These are phyloP conservation scores for Propsilocerus akamusi DNA, from an alignment of 1,140 invertebrate species.

Conservation along the genomic window DNA sequence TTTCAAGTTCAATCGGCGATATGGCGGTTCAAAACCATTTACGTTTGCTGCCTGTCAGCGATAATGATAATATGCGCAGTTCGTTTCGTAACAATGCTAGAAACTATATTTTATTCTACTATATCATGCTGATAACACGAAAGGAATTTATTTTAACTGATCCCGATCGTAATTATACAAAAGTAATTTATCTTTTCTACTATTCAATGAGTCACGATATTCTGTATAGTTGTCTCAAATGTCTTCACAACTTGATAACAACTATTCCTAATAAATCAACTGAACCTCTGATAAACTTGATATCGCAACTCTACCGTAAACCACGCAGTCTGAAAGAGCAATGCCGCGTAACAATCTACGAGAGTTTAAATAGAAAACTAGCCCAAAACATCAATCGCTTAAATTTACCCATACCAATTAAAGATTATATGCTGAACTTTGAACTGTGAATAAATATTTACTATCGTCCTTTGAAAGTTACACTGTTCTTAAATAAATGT, in stretches of 20 bases:
- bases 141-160: constrained; percentile 48
- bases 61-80: constrained; percentile 22
- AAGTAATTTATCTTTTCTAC: constrained; percentile 45
- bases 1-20: too few relatives aligned
- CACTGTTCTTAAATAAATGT: too few relatives aligned
- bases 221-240: constrained; percentile 38
- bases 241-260: constrained; percentile 41
- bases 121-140: constrained; percentile 42
- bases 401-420: constrained; percentile 40
- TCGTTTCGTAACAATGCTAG: constrained; percentile 38
- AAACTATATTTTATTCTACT: constrained; percentile 46
- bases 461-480: too few relatives aligned
- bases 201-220: constrained; percentile 44
- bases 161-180: constrained; percentile 36
- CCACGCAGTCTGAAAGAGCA: constrained; percentile 46
- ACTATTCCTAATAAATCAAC: constrained; percentile 40
- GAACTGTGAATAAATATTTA: too few relatives aligned
- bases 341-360: constrained; percentile 41
- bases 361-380: constrained; percentile 34
- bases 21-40: too few relatives aligned
- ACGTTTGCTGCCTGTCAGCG: too few relatives aligned
- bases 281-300: constrained; percentile 35
- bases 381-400: constrained; percentile 42
- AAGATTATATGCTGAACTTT: constrained; percentile 51
- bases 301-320: constrained; percentile 37